Base-by-base conservation (phyloP, 1,140 invertebrate species). In the Plutomurus gul region DNA sequence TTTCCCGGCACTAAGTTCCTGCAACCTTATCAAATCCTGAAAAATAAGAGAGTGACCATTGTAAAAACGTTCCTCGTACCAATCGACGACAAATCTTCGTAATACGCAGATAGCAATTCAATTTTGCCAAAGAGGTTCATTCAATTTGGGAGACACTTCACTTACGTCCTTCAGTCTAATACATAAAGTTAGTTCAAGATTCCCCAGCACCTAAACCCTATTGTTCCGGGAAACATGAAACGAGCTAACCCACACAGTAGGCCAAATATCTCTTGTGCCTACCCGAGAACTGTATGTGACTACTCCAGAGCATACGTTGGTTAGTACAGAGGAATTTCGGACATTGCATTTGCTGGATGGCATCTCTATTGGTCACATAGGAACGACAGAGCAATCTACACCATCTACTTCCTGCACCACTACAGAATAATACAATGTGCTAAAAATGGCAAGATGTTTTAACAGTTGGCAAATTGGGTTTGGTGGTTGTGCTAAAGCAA, bases 391-490 rank as follows among this genome's bases (percentile, higher is more conserved):
- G 16, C 20, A 22, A 25, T 60, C 25, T 16, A 65, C 56, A 65
- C 25, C 27, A n/a, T 30, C 56, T 33, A n/a, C 30, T 18, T 16
- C 20, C 8, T 25, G n/a, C n/a, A 18, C 51, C 10, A 56, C 20
- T 56, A 56, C 36, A n/a, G 56, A 33, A 30, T 33, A 30, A 33
- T 65, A 30, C 36, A 33, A 65, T 65, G 56, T 65, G 56, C 27
- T 65, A 65, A 65, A 65, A 65, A 65, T 65, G 13, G 56, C 56
- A 65, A 65, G 56, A 65, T 65, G 56, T 65, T 65, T 65, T 65
- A 65, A 65, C 56, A 65, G 56, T 65, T 65, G 56, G 56, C 56
- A 65, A 65, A 65, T 65, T 65, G 56, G 56, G 18, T 10, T 8
- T 2, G 56, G 30, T 65, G n/a, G 27, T 3, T 65, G n/a, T 11